Base-by-base conservation (phyloP, 2,797 vertebrate genomes). In the Macropus fuliginosus region DNA sequence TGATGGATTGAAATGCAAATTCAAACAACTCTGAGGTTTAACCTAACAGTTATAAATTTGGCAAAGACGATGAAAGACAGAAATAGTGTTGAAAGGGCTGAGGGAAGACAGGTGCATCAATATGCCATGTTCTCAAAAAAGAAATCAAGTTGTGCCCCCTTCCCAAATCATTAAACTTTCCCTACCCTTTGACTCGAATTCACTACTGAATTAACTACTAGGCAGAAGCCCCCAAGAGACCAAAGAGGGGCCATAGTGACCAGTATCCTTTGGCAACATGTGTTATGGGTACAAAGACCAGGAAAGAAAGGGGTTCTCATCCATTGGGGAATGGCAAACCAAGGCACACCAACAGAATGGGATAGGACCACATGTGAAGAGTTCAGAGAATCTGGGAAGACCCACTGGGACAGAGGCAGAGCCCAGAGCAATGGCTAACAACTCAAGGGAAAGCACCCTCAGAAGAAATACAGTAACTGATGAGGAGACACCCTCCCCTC, bases 1-100 rank as follows among this genome's bases (percentile, higher is more conserved):
- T 81, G 66, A 81, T 81, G 46, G 66, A 81, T 81, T 46, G 66
- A 81, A 81, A 81, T 81, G n/a, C n/a, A 81, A 81, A 81, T 81
- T 81, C 21, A 81, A 81, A 81, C 66, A 81, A 81, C 66, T 81
- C n/a, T 40, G n/a, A 81, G 66, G 66, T 81, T 81, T 40, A n/a
- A 46, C n/a, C 66, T 46, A n/a, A 81, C 66, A 18, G 18, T 81
- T 9, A 40, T 81, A 81, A 81, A 81, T 46, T 81, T 40, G 66
- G n/a, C 66, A 81, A 81, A 81, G 66, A 81, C 21, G 66, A 81
- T 81, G 66, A 81, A 81, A 81, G 66, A 24, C 66, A 81, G 66
- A 81, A 40, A 81, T 24, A 24, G 66, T 46, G n/a, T 40, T 24
- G 18, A 81, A 81, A 81, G n/a, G 66, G 6, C 28, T 46, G 21